Conservation (phyloP, 1,140 invertebrate genomes). For the Anastrepha obliqua region DNA sequence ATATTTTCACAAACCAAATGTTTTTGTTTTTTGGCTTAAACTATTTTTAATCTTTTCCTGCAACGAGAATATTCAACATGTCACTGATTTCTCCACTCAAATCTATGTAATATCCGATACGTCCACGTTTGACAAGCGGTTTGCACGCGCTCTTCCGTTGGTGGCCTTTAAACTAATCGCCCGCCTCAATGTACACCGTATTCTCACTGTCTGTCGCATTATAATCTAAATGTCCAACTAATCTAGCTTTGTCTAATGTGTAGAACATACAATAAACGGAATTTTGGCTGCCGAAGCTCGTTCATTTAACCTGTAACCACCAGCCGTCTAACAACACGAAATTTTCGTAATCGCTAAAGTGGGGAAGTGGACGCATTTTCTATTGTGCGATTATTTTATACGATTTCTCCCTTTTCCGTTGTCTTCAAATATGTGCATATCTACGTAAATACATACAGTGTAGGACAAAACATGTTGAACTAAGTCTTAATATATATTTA, state of each 20-base stretch:
- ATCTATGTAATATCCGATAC: neutral
- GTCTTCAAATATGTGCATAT: neutral
- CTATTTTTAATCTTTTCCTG: too few species aligned
- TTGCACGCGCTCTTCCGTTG: neutral
- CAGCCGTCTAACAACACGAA: neutral
- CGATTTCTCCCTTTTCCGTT: neutral
- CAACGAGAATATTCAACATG: too few species aligned
- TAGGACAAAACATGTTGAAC: too few species aligned
- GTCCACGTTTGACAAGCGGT: neutral
- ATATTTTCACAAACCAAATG: too few species aligned
- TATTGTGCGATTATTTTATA: conserved; percentile 1
- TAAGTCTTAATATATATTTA: too few species aligned
- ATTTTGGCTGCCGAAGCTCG: neutral
- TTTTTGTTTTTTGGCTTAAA: too few species aligned
- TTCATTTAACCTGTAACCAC: neutral
- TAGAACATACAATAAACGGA: neutral
- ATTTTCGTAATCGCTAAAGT: neutral
- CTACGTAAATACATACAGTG: neutral
- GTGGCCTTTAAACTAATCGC: conserved; percentile 15
- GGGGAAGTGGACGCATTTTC: neutral
- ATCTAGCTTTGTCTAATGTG: neutral
- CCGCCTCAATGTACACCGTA: neutral
- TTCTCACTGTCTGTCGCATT: neutral
- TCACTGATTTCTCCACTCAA: too few species aligned
- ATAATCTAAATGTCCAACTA: neutral